phyloP scores from a whole-genome alignment of 2,113 vertebrate species.

The sheep (Ovis aries) region DNA sequence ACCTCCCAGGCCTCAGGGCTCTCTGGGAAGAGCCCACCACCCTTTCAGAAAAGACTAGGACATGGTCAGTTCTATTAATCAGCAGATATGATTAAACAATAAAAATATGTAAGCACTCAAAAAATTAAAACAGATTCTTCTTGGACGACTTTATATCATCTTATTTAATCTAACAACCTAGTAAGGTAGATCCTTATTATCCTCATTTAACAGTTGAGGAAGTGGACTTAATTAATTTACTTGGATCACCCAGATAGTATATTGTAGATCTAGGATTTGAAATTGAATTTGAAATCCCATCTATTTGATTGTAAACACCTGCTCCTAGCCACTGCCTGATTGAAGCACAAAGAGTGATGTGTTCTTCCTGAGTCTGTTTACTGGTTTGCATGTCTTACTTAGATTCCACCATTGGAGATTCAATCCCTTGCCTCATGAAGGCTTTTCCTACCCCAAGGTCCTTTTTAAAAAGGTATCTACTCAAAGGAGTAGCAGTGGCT shows the following conservation, averaged over 20 bases:
- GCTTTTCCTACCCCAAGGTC: not conserved
- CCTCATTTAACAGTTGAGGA: not conserved
- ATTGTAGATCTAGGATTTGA: not conserved
- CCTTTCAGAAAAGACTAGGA: slow-evolving; percentile 6
- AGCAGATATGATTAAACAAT: slow-evolving; percentile 29
- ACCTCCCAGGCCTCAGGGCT: not conserved
- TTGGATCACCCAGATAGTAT: not conserved
- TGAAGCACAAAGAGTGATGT: not conserved
- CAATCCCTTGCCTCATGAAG: not conserved
- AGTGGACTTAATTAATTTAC: slow-evolving; percentile 18
- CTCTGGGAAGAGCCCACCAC: not conserved
- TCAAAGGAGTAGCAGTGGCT: not conserved
- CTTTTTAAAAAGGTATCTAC: not conserved
- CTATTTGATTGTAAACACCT: not conserved
- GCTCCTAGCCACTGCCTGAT: not conserved
- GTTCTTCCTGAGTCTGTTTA: not conserved
- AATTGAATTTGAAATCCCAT: not conserved
- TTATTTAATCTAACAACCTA: not conserved
- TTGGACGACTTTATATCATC: not conserved
- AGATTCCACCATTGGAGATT: not conserved
- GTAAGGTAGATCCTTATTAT: not conserved
- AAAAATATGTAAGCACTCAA: slow-evolving; percentile 3
- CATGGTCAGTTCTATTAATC: not conserved
- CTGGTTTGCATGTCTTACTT: not conserved
- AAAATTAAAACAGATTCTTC: not conserved